Base-by-base conservation (phyloP, 2,888 invertebrate genomes). In the Heliconius cydno region DNA sequence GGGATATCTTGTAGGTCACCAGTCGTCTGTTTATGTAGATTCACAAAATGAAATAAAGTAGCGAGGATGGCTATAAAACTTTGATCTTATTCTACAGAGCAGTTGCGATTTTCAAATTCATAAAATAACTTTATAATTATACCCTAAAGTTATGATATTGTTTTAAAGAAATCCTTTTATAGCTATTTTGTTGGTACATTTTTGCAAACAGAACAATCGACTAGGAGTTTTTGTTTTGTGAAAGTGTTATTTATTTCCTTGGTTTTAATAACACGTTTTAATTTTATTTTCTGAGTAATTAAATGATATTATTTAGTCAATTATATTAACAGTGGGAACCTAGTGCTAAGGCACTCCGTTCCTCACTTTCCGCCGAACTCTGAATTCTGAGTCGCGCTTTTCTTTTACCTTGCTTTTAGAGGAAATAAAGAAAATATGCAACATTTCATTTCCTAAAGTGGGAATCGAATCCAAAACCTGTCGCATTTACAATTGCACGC, bases 11-110 rank as follows among this genome's bases (percentile, higher is more conserved):
- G 74, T 38, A 71, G 25, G 30, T 52, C 19, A 72, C 57, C 66
- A 52, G 34, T 65, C 25, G n/a, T 68, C 63, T 70, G 30, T 66
- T 77, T 79, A 81, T 65, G 15, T 66, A 63, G 38, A 75, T 79
- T 25, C 34, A 25, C 12, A 38, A 75, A 75, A 74, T 41, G 5
- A 41, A 25, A 74, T 74, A 74, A 63, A 60, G 41, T 65, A 41
- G 41, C 28, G 41, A 65, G 65, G 30, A n/a, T 65, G 25, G 38
- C 65, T 65, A 66, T 75, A 66, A 65, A 75, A 75, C 65, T 63
- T 75, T 46, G 28, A 66, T 25, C 63, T 75, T 46, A 46, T 65
- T 41, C 28, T 41, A 30, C 46, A 65, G 65, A 46, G 22, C 46
- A 41, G 28, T 75, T 38, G 28, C 10, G 41, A 65, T 75, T 30